A percentile compares a stretch with the other conserved stretches of the same genome.
These are phyloP conservation scores for Caranx melampygus DNA, from an alignment of 2,113 vertebrate species.

Conservation along the genomic window DNA sequence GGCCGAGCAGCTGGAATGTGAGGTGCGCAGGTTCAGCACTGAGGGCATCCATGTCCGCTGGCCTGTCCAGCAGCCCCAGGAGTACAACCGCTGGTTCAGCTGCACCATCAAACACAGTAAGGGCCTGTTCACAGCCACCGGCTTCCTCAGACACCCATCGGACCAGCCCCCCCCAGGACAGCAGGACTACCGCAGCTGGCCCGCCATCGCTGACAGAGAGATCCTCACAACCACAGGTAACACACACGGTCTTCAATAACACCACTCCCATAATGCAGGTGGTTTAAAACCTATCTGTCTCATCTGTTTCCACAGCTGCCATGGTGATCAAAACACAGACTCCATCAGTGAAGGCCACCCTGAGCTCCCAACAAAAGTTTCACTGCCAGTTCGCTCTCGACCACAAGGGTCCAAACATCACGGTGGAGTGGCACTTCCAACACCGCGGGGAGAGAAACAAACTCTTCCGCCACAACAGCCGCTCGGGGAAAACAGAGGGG, in stretches of 20 bases:
- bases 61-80: conserved; percentile 68
- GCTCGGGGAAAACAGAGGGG: conserved; percentile 50
- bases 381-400: conserved; percentile 82
- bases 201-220: conserved; percentile 69
- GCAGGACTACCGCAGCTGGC: conserved; percentile 47
- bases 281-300: background rate
- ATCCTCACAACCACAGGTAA: conserved; percentile 76
- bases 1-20: conserved; percentile 73
- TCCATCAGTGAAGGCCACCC: conserved; percentile 55
- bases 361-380: conserved; percentile 68
- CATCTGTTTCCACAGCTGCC: conserved; percentile 67
- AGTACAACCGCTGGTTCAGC: conserved; percentile 79
- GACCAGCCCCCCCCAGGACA: conserved; percentile 27
- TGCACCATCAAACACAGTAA: conserved; percentile 72
- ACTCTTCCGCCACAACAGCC: conserved; percentile 71
- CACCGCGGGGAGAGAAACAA: conserved; percentile 54
- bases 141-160: conserved; percentile 78
- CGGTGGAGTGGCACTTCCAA: conserved; percentile 72
- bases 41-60: conserved; percentile 73
- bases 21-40: conserved; percentile 78
- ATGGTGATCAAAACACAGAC: conserved; percentile 76
- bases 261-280: background rate
- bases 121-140: conserved; percentile 60
- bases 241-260: background rate
- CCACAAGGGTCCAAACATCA: conserved; percentile 64